These are phyloP conservation scores for Tenthredo livida DNA, from an alignment of 2,888 invertebrate genomes.

Conservation along the genomic window DNA sequence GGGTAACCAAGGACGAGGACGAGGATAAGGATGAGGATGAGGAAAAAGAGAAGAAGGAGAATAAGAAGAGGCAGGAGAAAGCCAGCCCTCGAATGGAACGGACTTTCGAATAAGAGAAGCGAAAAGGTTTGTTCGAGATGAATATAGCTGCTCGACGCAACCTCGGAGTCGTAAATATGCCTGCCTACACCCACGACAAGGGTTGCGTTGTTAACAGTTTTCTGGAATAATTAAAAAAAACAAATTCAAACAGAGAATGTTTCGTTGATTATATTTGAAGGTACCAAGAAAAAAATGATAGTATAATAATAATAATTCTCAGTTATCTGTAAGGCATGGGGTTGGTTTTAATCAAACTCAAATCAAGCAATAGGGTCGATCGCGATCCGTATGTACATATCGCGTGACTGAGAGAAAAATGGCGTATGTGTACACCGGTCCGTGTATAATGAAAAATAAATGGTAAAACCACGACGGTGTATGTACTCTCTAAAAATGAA, in stretches of 20 bases:
- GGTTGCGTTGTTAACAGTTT: constrained; percentile 4
- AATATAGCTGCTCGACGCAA: constrained; percentile 34
- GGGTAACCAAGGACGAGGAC: constrained; percentile 7
- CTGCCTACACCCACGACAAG: background rate
- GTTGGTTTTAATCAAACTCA: background rate
- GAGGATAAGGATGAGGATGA: background rate
- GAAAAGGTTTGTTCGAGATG: constrained; percentile 37
- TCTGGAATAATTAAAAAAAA: background rate
- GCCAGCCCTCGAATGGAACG: constrained; percentile 2
- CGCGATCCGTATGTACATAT: background rate
- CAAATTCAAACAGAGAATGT: background rate
- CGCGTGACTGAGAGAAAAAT: no score
- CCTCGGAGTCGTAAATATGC: constrained; percentile 14
- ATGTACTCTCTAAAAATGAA: no score
- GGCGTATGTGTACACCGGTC: no score
- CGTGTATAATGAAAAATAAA: no score
- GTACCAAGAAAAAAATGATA: background rate
- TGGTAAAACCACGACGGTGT: no score
- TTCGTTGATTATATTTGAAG: background rate
- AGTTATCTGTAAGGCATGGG: background rate
- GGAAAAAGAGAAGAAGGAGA: background rate
- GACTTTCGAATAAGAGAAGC: constrained; percentile 26
- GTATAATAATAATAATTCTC: background rate
- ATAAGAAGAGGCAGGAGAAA: background rate
- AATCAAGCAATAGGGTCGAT: background rate